phyloP scores from a whole-genome alignment of 2,888 invertebrate genomes.

The Erebia aethiops region DNA sequence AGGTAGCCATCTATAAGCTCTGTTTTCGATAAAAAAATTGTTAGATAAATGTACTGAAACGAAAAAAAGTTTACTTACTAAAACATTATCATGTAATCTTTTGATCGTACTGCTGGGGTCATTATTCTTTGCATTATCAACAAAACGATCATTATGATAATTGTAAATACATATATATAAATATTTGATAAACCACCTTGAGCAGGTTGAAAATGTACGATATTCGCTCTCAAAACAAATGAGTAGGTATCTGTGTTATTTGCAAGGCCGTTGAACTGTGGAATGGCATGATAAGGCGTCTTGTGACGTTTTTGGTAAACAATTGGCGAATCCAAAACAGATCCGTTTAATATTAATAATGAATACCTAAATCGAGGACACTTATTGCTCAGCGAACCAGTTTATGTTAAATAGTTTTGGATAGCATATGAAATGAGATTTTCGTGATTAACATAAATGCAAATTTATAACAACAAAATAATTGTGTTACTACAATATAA shows the following conservation, averaged over 20 bases:
- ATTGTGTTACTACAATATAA: no score
- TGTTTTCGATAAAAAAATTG: no score
- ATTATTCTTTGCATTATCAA: constrained; percentile 28
- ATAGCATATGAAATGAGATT: constrained; percentile 2
- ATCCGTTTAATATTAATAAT: constrained; percentile 35
- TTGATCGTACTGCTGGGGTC: constrained; percentile 7
- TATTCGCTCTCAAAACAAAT: constrained; percentile 39
- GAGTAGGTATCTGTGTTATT: constrained; percentile 35
- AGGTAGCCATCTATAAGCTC: no score
- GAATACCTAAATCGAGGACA: constrained; percentile 19
- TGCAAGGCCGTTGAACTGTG: constrained; percentile 46
- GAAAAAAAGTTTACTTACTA: neutral
- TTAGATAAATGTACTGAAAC: neutral
- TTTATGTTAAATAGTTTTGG: constrained; percentile 1
- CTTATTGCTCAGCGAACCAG: constrained; percentile 12
- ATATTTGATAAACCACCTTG: constrained; percentile 30
- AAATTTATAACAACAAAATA: no score
- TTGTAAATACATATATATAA: neutral
- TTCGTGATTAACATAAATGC: neutral
- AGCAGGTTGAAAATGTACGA: constrained; percentile 19
- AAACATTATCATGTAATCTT: constrained; percentile 3
- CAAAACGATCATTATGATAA: constrained; percentile 34
- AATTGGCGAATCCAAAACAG: constrained; percentile 31
- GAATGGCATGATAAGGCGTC: constrained; percentile 32
- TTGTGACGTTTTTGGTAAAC: constrained; percentile 34